These are phyloP conservation scores for Bryconaethiops microstoma DNA, from an alignment of 2,797 vertebrate species.

Conservation along the genomic window DNA sequence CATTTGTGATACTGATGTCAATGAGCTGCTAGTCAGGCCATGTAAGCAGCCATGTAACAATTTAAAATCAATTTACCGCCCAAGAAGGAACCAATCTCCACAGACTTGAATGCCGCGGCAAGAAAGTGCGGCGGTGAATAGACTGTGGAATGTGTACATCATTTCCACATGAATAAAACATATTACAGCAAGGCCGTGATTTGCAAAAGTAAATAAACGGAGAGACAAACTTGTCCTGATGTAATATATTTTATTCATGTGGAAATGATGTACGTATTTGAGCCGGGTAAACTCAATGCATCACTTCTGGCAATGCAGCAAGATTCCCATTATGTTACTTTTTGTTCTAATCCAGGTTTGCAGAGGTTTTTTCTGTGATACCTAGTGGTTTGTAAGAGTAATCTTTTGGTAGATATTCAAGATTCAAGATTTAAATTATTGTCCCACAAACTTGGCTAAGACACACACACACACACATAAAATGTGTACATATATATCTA, in stretches of 20 bases:
- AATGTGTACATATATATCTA: too few species aligned
- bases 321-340: neutral
- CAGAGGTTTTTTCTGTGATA: too few species aligned
- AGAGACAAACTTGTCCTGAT: neutral
- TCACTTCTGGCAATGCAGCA: neutral
- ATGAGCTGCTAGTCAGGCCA: conserved; percentile 76
- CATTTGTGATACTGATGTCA: conserved; percentile 49
- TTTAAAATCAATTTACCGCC: conserved; percentile 82
- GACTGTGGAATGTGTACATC: neutral
- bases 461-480: too few species aligned
- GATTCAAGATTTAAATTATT: too few species aligned
- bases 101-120: conserved; percentile 37
- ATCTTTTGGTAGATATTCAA: too few species aligned
- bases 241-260: neutral
- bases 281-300: neutral
- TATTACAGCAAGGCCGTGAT: neutral
- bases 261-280: too few species aligned
- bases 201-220: neutral
- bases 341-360: neutral
- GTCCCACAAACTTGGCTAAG: too few species aligned
- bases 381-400: too few species aligned
- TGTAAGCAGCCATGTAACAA: conserved; percentile 81
- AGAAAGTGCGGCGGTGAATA: conserved; percentile 17
- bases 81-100: conserved; percentile 69
- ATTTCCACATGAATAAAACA: neutral